Base-by-base conservation (phyloP, 2,113 vertebrate genomes). In the Pyrgilauda ruficollis region DNA sequence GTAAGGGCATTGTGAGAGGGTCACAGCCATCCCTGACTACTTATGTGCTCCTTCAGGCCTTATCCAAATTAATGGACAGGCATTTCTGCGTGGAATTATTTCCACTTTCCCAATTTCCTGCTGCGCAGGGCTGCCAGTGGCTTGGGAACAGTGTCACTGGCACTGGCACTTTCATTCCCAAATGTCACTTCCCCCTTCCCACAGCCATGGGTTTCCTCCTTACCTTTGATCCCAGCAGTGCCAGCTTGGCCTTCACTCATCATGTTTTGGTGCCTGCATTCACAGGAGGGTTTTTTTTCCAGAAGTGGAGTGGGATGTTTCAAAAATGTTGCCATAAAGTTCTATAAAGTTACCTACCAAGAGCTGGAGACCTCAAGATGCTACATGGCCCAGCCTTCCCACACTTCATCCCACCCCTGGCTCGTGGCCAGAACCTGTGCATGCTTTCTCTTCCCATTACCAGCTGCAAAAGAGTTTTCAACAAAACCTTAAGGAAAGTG, bases 201-300 rank as follows among this genome's bases (percentile, higher is more conserved):
- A 0, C 6, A 6, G 49, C 41, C 15, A 0, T 5, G 1, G 18
- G 12, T 68, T 91, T 80, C n/a, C 72, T 80, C 37, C 39, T 87
- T 28, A 3, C 10, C 31, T 3, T 74, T 3, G 2, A 20, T 59
- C 15, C 15, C 5, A 15, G 41, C 41, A 31, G 19, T 9, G 0
- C n/a, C 0, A 0, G 6, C 13, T 52, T 6, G 1, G 33, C 31
- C 31, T 55, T 46, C 0, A 3, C 67, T 76, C 53, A 20, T 47
- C 58, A 17, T 0, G 0, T 0, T 0, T 64, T 9, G 52, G 8
- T 26, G 62, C 15, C 39, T 19, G 4, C 8, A 0, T 59, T 24
- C 7, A 33, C 21, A 9, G 1, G 0, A 37, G 6, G 1, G 14
- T 56, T 70, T 63, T 52, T 79, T 19, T 10, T 19, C 15, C 3